These are phyloP conservation scores for Tiliacea aurago DNA, from an alignment of 2,888 invertebrate species.

Conservation along the genomic window DNA sequence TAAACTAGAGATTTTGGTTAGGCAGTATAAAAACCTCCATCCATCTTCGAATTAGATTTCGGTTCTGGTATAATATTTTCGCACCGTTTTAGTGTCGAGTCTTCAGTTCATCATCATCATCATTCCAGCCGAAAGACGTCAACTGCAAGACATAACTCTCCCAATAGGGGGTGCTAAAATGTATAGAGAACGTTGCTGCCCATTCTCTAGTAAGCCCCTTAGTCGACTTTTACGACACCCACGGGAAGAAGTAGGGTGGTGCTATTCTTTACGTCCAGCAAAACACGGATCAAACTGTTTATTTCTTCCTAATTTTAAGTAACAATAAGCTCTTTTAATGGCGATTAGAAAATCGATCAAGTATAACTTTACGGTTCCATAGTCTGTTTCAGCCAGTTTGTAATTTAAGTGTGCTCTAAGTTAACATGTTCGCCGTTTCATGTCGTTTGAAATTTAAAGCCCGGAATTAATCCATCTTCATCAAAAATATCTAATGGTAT, in stretches of 20 bases:
- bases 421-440: constrained; percentile 1
- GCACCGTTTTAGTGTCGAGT: neutral
- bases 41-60: neutral
- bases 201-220: too few relatives aligned
- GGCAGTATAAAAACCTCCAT: neutral
- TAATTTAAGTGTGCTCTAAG: constrained; percentile 10
- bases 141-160: too few relatives aligned
- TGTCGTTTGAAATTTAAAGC: constrained; percentile 5
- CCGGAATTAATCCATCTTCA: neutral
- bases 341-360: constrained; percentile 4
- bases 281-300: too few relatives aligned
- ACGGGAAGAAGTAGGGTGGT: too few relatives aligned
- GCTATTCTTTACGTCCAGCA: too few relatives aligned
- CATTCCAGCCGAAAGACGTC: too few relatives aligned
- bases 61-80: neutral
- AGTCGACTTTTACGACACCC: too few relatives aligned
- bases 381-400: constrained; percentile 3
- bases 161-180: too few relatives aligned
- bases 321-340: constrained; percentile 13
- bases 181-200: too few relatives aligned
- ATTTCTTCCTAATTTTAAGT: constrained; percentile 1
- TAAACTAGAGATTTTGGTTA: neutral
- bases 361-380: neutral
- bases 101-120: neutral
- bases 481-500: neutral